These are phyloP conservation scores for Orius insidiosus DNA, from an alignment of 1,140 invertebrate species.

Conservation along the genomic window DNA sequence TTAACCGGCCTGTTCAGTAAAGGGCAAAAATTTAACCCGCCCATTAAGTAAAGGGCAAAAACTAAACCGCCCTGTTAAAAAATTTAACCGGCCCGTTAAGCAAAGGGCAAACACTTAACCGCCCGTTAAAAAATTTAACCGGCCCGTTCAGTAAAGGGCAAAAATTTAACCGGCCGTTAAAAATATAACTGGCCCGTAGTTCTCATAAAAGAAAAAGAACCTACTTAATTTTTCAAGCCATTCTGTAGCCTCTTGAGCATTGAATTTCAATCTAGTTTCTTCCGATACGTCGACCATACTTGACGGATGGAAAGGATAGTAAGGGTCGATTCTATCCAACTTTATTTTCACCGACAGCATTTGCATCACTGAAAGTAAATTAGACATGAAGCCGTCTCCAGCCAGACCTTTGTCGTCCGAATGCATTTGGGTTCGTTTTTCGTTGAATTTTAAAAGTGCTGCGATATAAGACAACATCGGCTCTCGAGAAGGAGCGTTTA, in stretches of 20 bases:
- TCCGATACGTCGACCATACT: slow-evolving; percentile 61
- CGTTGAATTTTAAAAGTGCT: slow-evolving; percentile 56
- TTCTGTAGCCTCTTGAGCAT: slow-evolving; percentile 55
- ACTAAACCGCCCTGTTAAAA: no score
- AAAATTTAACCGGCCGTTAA: no score
- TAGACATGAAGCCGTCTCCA: slow-evolving; percentile 88
- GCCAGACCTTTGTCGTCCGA: slow-evolving; percentile 69
- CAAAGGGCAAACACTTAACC: no score
- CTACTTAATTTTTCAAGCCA: slow-evolving; percentile 53
- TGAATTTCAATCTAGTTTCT: slow-evolving; percentile 59
- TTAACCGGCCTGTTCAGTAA: no score
- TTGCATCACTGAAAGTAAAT: slow-evolving; percentile 78
- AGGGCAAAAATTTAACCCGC: no score
- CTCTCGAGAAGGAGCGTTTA: slow-evolving; percentile 59
- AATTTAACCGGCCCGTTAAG: no score
- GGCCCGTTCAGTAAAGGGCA: no score
- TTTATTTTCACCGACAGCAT: slow-evolving; percentile 38
- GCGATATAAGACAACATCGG: slow-evolving; percentile 60
- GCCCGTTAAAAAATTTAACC: no score
- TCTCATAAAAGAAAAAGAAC: no score
- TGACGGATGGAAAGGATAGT: slow-evolving; percentile 73
- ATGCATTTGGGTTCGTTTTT: slow-evolving; percentile 75
- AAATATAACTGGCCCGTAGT: no score
- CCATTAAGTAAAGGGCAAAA: no score
- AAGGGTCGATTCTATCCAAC: slow-evolving; percentile 62